These are phyloP conservation scores for Peromyscus maniculatus DNA, from an alignment of 2,113 vertebrate genomes.

Conservation along the genomic window DNA sequence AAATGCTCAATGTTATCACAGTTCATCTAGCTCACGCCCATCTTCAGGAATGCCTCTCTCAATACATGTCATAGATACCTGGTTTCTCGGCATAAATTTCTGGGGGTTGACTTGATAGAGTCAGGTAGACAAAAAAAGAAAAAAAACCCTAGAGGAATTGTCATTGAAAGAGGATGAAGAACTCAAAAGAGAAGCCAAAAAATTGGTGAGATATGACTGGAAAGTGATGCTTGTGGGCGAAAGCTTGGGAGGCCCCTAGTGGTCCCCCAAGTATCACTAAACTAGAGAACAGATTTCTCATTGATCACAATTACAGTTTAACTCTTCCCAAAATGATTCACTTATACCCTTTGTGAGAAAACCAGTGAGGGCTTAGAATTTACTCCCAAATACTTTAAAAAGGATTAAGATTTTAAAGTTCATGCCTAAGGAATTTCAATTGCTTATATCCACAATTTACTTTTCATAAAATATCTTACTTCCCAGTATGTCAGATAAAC, in stretches of 20 bases:
- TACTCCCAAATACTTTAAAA: constrained; percentile 49
- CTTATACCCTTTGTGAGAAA: background rate
- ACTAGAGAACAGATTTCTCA: background rate
- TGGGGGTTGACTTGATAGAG: background rate
- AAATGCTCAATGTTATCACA: background rate
- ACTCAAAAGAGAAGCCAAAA: background rate
- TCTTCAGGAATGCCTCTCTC: constrained; percentile 11
- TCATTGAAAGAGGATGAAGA: background rate
- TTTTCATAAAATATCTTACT: constrained; percentile 63
- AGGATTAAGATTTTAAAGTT: constrained; percentile 63
- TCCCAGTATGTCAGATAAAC: constrained; percentile 53
- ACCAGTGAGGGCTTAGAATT: background rate
- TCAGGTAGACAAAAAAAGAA: background rate
- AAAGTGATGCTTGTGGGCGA: background rate
- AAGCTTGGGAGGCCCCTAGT: background rate
- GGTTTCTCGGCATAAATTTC: background rate
- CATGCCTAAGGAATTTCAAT: constrained; percentile 2
- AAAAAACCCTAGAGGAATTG: background rate
- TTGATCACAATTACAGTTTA: background rate
- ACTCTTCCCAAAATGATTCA: background rate
- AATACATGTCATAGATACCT: background rate
- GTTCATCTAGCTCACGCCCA: background rate
- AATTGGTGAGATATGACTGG: background rate
- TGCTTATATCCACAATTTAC: constrained; percentile 55
- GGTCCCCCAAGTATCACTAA: background rate